Percentiles rank a stretch among this genome's conserved stretches.
phyloP scores from a whole-genome alignment of 1,140 invertebrate genomes.

The Caenorhabditis elegans region WBcel235 BX284602.5:6865001-6865500 shows the following conservation, averaged over 20 bases:
- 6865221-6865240: background rate
- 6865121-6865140: too few species aligned
- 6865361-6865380: background rate
- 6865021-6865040: background rate
- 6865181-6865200: too few species aligned
- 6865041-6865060: constrained; percentile 19
- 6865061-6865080: background rate
- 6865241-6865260: background rate
- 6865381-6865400: background rate
- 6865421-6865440: background rate
- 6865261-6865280: background rate
- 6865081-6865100: background rate
- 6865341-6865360: background rate
- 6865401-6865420: constrained; percentile 24
- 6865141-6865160: too few species aligned
- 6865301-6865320: constrained; percentile 4
- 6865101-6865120: background rate
- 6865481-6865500: background rate
- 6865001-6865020: background rate
- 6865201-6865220: too few species aligned
- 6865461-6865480: too few species aligned
- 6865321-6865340: constrained; percentile 26
- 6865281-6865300: background rate
- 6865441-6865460: too few species aligned
- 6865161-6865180: background rate